A percentile compares a stretch with the other conserved stretches of the same genome.
phyloP scores from a whole-genome alignment of 35 echinoderm and acorn worm genomes.

The Lytechinus pictus region DNA sequence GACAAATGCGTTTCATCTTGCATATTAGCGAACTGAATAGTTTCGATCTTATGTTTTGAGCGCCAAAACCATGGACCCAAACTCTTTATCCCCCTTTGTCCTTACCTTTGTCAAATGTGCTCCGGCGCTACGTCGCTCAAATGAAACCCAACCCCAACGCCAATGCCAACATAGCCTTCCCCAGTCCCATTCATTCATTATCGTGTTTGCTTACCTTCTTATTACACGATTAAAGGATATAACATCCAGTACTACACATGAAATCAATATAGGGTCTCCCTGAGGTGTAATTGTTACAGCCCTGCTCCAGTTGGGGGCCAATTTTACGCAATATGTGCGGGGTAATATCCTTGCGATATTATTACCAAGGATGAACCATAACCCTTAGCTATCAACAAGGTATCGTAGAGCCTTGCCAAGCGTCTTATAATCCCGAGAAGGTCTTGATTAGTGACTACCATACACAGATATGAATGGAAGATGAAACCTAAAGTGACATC shows the following conservation, averaged over 20 bases:
- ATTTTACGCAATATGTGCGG: constrained; percentile 38
- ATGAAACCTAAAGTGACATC: background rate
- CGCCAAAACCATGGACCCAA: background rate
- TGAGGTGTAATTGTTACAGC: constrained; percentile 51
- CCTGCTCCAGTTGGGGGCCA: constrained; percentile 40
- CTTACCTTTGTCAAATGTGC: background rate
- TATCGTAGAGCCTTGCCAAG: constrained; percentile 31
- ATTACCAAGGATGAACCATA: background rate
- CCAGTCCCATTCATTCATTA: constrained; percentile 51
- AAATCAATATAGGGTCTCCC: constrained; percentile 50
- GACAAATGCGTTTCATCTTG: background rate
- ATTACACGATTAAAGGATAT: constrained; percentile 51
- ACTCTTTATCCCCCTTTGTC: constrained; percentile 21
- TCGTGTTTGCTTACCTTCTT: constrained; percentile 59
- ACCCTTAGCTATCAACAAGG: constrained; percentile 51
- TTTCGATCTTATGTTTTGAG: constrained; percentile 32
- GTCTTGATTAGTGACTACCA: background rate
- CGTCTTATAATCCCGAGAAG: constrained; percentile 18
- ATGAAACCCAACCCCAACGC: background rate
- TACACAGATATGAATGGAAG: background rate
- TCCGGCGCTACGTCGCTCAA: constrained; percentile 23
- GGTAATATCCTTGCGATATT: constrained; percentile 1
- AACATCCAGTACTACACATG: constrained; percentile 28
- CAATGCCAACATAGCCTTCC: constrained; percentile 1
- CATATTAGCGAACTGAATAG: background rate